Evolutionary conservation across 1,140 invertebrate genomes (phyloP).

Genomic region (Diorhabda elongata): DNA sequence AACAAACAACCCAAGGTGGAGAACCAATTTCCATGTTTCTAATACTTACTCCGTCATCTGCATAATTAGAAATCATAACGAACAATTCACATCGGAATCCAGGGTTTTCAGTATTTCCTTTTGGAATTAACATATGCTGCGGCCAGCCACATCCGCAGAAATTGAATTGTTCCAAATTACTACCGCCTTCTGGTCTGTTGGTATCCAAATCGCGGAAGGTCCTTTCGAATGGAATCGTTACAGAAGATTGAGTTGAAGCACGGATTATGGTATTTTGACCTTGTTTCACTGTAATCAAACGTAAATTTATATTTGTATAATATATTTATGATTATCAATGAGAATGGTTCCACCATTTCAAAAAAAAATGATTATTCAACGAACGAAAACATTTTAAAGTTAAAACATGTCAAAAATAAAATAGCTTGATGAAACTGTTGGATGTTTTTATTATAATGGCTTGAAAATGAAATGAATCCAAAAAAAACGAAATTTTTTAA

Average conservation of each 20-base stretch:
- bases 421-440: too few relatives aligned
- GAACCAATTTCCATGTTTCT: too few relatives aligned
- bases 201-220: slow-evolving; percentile 62
- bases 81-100: slow-evolving; percentile 71
- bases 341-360: slow-evolving; percentile 59
- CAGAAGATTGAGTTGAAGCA: slow-evolving; percentile 62
- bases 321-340: too few relatives aligned
- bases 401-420: too few relatives aligned
- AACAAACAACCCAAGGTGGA: too few relatives aligned
- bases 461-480: too few relatives aligned
- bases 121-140: slow-evolving; percentile 76
- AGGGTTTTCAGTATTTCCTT: slow-evolving; percentile 55
- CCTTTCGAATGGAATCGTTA: slow-evolving; percentile 69
- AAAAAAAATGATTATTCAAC: too few relatives aligned
- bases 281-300: slow-evolving; percentile 53
- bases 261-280: slow-evolving; percentile 62
- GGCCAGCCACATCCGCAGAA: slow-evolving; percentile 88
- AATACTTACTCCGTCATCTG: slow-evolving; percentile 61
- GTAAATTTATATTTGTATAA: too few relatives aligned
- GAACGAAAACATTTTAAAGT: too few relatives aligned
- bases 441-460: too few relatives aligned
- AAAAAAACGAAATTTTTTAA: too few relatives aligned
- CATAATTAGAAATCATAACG: slow-evolving; percentile 75
- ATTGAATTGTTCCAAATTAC: slow-evolving; percentile 59
- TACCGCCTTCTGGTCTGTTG: slow-evolving; percentile 51